These are phyloP conservation scores for Syngnathus typhle DNA, from an alignment of 2,113 vertebrate species.

Conservation along the genomic window DNA sequence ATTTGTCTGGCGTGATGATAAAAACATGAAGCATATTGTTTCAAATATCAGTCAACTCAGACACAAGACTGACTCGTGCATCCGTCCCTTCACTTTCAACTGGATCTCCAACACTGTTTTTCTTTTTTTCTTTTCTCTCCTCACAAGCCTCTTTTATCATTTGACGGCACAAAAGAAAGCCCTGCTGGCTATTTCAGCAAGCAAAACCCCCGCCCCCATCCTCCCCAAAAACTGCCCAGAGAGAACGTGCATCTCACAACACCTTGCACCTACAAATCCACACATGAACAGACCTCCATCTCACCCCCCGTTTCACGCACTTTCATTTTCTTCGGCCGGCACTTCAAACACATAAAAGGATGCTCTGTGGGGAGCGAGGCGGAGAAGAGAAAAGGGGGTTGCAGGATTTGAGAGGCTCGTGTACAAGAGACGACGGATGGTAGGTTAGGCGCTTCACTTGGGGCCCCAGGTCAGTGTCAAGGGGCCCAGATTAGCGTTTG, in stretches of 20 bases:
- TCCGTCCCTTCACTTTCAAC: conserved; percentile 54
- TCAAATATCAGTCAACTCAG: conserved; percentile 32
- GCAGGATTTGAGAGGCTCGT: conserved; percentile 51
- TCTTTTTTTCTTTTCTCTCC: conserved; percentile 39
- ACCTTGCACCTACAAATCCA: conserved; percentile 45
- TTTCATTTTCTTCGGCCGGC: conserved; percentile 73
- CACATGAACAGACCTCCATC: conserved; percentile 32
- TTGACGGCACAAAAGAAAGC: conserved; percentile 49
- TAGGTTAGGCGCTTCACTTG: conserved; percentile 26
- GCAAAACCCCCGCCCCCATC: conserved; percentile 7
- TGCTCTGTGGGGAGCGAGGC: conserved; percentile 71
- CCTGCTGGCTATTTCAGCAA: conserved; percentile 58
- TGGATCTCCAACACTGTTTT: conserved; percentile 42
- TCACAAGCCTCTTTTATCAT: conserved; percentile 60
- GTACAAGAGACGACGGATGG: conserved; percentile 24
- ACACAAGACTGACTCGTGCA: conserved; percentile 43
- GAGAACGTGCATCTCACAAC: conserved; percentile 42
- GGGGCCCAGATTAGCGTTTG: conserved; percentile 48
- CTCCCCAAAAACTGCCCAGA: conserved; percentile 46
- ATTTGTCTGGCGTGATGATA: conserved; percentile 23
- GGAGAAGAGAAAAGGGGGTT: conserved; percentile 49
- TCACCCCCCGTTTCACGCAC: conserved; percentile 51
- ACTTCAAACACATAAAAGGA: conserved; percentile 80
- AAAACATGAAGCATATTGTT: conserved; percentile 25
- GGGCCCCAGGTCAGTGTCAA: conserved; percentile 66